Conservation (phyloP, 2,797 vertebrate species). For the Etheostoma nigrum region DNA sequence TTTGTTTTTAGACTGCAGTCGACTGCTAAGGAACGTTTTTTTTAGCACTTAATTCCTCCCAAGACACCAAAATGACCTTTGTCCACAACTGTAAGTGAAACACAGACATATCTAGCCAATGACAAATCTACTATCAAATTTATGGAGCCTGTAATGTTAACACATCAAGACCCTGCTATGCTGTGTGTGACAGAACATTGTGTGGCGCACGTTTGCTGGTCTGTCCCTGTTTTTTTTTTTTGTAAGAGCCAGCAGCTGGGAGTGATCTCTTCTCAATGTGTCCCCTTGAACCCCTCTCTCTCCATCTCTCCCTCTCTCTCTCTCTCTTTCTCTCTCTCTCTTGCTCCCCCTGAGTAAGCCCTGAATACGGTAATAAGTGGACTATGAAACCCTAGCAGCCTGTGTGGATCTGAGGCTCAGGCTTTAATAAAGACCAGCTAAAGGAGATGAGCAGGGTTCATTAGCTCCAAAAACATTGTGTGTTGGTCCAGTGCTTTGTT, state of each 20-base stretch:
- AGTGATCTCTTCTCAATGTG: slow-evolving; percentile 69
- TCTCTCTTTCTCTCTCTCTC: slow-evolving; percentile 1
- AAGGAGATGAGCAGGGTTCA: slow-evolving; percentile 74
- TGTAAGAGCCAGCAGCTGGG: slow-evolving; percentile 76
- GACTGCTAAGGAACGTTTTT: slow-evolving; percentile 33
- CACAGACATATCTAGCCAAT: slow-evolving; percentile 54
- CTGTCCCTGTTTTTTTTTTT: slow-evolving; percentile 67
- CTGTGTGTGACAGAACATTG: slow-evolving; percentile 58
- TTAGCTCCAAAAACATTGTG: slow-evolving; percentile 66
- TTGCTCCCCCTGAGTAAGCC: slow-evolving; percentile 38
- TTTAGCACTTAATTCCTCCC: slow-evolving; percentile 39
- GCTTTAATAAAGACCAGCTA: slow-evolving; percentile 78
- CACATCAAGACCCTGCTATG: slow-evolving; percentile 55
- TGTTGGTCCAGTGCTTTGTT: slow-evolving; percentile 68
- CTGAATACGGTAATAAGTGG: slow-evolving; percentile 66
- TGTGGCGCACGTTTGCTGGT: slow-evolving; percentile 25
- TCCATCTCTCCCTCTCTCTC: neutral
- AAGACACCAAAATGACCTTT: slow-evolving; percentile 43
- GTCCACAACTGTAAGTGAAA: slow-evolving; percentile 55
- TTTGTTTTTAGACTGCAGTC: slow-evolving; percentile 14
- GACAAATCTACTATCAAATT: slow-evolving; percentile 73
- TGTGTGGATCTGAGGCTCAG: slow-evolving; percentile 63
- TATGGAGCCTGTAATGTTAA: slow-evolving; percentile 76
- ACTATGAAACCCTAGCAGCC: slow-evolving; percentile 70
- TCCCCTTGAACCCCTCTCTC: slow-evolving; percentile 37